A percentile compares a stretch with the other conserved stretches of the same genome.
Conservation (phyloP, 2,888 invertebrate species). For the Rhagonycha fulva region DNA sequence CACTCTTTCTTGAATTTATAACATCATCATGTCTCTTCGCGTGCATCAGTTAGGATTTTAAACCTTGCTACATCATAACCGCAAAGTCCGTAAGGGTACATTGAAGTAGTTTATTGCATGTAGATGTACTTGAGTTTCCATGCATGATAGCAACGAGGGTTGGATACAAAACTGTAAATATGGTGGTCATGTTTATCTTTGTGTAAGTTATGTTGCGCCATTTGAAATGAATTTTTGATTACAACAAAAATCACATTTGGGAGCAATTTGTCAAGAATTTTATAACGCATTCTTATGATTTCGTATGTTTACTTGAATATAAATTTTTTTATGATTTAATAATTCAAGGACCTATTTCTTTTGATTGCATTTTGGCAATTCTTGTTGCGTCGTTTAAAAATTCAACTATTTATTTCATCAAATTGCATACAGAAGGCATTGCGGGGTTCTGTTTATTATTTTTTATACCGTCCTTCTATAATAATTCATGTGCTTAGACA, state of each 20-base stretch:
- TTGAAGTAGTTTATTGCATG: slow-evolving; percentile 1
- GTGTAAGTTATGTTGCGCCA: neutral
- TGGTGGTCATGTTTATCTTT: slow-evolving; percentile 1
- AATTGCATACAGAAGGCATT: neutral
- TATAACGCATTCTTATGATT: neutral
- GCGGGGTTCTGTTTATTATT: neutral
- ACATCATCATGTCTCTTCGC: neutral
- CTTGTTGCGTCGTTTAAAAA: neutral
- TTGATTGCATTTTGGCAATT: neutral
- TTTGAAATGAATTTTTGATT: slow-evolving; percentile 2
- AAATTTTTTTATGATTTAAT: neutral
- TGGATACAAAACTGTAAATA: neutral
- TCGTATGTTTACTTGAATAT: neutral
- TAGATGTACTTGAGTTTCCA: slow-evolving; percentile 1
- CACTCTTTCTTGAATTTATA: neutral
- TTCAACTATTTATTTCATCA: neutral
- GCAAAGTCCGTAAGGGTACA: slow-evolving; percentile 2
- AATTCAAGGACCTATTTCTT: neutral
- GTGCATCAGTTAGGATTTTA: neutral
- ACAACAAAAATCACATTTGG: neutral
- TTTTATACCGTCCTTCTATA: neutral
- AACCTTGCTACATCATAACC: slow-evolving; percentile 1
- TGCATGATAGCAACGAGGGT: slow-evolving; percentile 1
- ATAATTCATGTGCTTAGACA: neutral
- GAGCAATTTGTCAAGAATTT: slow-evolving; percentile 3